Evolutionary conservation across 2,888 invertebrate species (phyloP), one percentile per base, ranked within the genome.

Genomic region (Leistus spinibarbis): DNA sequence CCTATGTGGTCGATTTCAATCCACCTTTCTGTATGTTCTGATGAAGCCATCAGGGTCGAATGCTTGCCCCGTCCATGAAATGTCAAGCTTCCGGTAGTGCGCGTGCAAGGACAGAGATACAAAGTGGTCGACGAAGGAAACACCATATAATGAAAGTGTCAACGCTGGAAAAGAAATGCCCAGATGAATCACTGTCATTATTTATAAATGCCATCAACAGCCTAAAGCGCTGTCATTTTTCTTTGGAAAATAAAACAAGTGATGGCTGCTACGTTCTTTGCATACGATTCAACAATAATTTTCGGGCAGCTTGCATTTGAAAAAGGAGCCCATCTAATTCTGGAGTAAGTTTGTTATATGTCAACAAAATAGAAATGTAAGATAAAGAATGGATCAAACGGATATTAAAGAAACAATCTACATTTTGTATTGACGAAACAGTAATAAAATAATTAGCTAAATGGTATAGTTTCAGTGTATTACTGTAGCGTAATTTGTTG

Each of bases 131-230:
- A 13, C 20, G 54, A 73, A 73, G 73, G 73, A 73, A 73, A 23
- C 67, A 4, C 67, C 19, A 40, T 22, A 62, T 73, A 73, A 73
- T 73, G 73, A 73, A 73, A 73, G 67, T 73, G 73, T 73, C 73
- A 73, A 60, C 73, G 27, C 53, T 17, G 65, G 4, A 73, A 73
- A 72, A 73, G 73, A 73, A 73, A n/a, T 66, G 60, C 22, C 73
- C 67, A 73, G 73, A 73, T 73, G 73, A 73, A 73, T 73, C 66
- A 65, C 67, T 27, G 27, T 67, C 67, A 67, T 73, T 73, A 73
- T 73, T 73, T 67, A 73, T 72, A 72, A 72, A 72, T 56, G 65
- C 72, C 72, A 72, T 64, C 72, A 19, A 16, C 60, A 60, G 7
- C 40, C 40, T 60, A 60, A 60, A 60, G 60, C 16, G 16, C 57